phyloP scores from a whole-genome alignment of 2,113 vertebrate genomes.

The Anguilla rostrata region DNA sequence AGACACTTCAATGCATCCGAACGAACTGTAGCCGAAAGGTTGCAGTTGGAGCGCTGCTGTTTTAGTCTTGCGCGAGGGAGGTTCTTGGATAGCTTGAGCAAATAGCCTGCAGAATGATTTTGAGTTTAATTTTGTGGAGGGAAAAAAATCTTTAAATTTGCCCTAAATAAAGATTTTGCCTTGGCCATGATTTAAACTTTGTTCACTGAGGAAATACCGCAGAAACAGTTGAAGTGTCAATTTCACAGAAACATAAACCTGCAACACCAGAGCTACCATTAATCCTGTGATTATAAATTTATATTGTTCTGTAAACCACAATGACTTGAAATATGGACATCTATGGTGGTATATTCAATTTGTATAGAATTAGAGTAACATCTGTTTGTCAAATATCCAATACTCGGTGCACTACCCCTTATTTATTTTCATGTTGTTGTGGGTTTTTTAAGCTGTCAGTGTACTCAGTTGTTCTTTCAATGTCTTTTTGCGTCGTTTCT shows the following conservation, averaged over 20 bases:
- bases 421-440: background rate
- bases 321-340: too few relatives aligned
- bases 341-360: background rate
- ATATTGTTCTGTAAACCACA: too few relatives aligned
- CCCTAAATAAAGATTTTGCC: too few relatives aligned
- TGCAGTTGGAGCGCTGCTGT: background rate
- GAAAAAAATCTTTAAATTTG: too few relatives aligned
- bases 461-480: background rate
- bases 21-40: background rate
- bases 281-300: too few relatives aligned
- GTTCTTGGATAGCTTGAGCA: background rate
- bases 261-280: too few relatives aligned
- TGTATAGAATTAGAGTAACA: background rate
- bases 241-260: too few relatives aligned
- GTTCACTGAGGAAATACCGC: too few relatives aligned
- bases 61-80: too few relatives aligned
- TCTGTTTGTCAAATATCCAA: background rate
- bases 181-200: too few relatives aligned
- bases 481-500: background rate
- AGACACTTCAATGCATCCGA: background rate
- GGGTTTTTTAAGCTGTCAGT: background rate
- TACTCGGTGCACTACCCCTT: background rate
- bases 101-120: background rate
- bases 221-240: too few relatives aligned
- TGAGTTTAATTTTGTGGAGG: too few relatives aligned